Evolutionary conservation across 53 echinoderm and acorn worm genomes (phyloP).

Genomic region (Henricia sp.): DNA sequence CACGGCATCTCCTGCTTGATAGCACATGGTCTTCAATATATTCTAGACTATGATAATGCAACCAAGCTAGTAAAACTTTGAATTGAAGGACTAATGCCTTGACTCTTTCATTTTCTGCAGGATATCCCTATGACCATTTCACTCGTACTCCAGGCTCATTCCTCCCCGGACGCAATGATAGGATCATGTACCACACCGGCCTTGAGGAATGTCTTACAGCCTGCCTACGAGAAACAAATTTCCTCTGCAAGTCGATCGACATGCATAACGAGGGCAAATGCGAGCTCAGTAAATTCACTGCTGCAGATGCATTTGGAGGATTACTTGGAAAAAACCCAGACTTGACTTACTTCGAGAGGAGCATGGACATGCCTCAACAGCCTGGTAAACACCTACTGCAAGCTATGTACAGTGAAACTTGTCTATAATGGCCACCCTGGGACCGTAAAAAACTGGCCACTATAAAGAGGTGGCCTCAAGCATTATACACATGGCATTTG

Average conservation of each 20-base stretch:
- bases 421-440: no score
- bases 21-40: no score
- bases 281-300: conserved; percentile 2
- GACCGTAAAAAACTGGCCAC: no score
- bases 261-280: conserved; percentile 22
- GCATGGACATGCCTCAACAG: conserved; percentile 5
- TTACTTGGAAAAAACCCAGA: neutral
- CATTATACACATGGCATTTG: no score
- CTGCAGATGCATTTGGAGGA: neutral
- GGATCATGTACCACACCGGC: neutral
- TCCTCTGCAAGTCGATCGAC: conserved; percentile 51
- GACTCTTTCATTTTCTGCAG: neutral
- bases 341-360: conserved; percentile 34
- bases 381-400: no score
- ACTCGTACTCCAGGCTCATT: neutral
- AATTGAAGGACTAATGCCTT: no score
- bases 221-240: conserved; percentile 22
- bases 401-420: no score
- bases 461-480: no score
- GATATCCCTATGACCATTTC: conserved; percentile 34
- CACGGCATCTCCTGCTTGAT: no score
- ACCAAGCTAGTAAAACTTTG: no score
- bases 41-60: no score
- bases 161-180: conserved; percentile 38
- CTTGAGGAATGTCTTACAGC: conserved; percentile 45